Conservation (phyloP, 1,140 invertebrate species). For the Wasmannia auropunctata region DNA sequence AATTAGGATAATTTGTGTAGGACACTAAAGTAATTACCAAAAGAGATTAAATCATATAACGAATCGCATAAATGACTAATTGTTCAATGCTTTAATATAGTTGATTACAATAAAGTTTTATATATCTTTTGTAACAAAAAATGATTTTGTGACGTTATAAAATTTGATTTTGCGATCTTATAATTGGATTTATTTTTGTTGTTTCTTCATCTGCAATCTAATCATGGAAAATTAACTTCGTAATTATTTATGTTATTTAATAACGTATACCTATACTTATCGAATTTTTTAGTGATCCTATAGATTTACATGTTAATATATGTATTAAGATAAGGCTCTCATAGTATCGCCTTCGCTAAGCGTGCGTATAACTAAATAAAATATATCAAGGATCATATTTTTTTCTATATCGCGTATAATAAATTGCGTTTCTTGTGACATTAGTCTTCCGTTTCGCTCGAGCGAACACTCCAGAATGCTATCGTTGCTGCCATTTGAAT, state of each 20-base stretch:
- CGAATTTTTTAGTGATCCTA: background rate
- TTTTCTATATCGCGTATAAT: slow-evolving; percentile 42
- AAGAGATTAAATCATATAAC: slow-evolving; percentile 9
- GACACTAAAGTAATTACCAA: background rate
- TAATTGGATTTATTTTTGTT: background rate
- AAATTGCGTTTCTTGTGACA: slow-evolving; percentile 25
- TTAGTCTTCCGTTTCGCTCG: slow-evolving; percentile 34
- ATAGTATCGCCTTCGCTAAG: slow-evolving; percentile 2
- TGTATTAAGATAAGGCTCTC: background rate
- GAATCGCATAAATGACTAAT: background rate
- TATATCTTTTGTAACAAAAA: background rate
- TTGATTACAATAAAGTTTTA: background rate
- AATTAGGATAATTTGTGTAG: slow-evolving; percentile 13
- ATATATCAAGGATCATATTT: background rate
- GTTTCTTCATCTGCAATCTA: background rate
- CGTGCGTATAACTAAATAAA: background rate
- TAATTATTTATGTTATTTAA: background rate
- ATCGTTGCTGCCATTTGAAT: slow-evolving; percentile 42
- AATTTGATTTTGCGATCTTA: background rate
- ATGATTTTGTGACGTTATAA: background rate
- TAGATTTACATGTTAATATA: background rate
- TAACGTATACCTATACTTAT: background rate
- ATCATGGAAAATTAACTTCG: slow-evolving; percentile 5
- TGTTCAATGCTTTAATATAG: background rate
- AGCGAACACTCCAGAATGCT: slow-evolving; percentile 28